Base-by-base conservation (phyloP, 1,140 invertebrate genomes). In the Tetraneura akinire region DNA sequence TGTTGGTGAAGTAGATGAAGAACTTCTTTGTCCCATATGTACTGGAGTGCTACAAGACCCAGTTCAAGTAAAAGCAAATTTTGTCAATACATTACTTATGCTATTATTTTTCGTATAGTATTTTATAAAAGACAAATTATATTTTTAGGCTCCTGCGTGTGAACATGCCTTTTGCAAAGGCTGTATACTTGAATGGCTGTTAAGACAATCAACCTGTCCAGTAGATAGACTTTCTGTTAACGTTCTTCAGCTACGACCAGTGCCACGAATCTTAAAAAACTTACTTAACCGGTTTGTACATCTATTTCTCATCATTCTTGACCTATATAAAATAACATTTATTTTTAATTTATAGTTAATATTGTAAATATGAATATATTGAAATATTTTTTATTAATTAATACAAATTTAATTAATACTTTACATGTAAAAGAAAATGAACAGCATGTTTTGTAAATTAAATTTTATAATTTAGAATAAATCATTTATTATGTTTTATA, bases 181-280 rank as follows among this genome's bases (percentile, higher is more conserved):
- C 21, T 98, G 96, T 86, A 98, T 98, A 82, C 93, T 93, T 73
- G 95, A 98, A 86, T 98, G 96, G 96, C 91, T 98, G 81, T 92
- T 91, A 70, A 88, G 94, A 55, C 95, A 97, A 84, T 94, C 93
- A 18, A 96, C 94, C 26, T 98, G 96, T 86, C 96, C 96, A 29
- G 91, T 98, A 57, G 96, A 98, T 86, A 90, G 96, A 70, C 94
- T 94, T 84, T 89, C 92, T 64, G 92, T 97, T 76, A 96, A 94
- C 37, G 90, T 91, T 18, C 91, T 92, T 80, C 94, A 97, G 85
- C 87, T 98, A 5, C 91, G 94, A 86, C 92, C 93, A 81, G 96
- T 96, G 70, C 96, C 96, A 37, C 88, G 96, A 84, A 97, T 98
- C 84, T 89, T 98, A 81, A 90, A 94, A 83, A 98, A 97, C 87